Base-by-base conservation (phyloP, 2,888 invertebrate genomes). In the Orchestes rusci region DNA sequence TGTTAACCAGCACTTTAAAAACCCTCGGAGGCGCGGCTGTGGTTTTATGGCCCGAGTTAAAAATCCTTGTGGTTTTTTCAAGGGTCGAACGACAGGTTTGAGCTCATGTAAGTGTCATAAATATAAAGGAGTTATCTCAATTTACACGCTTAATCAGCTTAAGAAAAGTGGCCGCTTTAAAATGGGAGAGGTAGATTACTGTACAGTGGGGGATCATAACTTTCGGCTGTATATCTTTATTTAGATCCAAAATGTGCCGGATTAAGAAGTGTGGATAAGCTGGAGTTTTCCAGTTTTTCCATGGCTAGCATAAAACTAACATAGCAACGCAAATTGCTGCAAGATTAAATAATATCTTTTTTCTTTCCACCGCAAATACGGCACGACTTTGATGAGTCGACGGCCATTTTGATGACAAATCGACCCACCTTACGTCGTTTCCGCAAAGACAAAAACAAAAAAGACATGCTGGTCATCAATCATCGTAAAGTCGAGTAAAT, bases 141-240 rank as follows among this genome's bases (percentile, higher is more conserved):
- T 68, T 69, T 68, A 68, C 68, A 67, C 67, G 67, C 44, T 65
- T 70, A 70, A 70, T 69, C 69, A 69, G 70, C 70, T 70, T 69
- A 68, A 69, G 68, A 66, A 68, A 68, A 68, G 66, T 67, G 66
- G 64, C 55, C 62, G 65, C 65, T 69, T 68, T 68, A 66, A 66
- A 68, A 66, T 67, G 66, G 64, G 63, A 64, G 65, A 57, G 60
- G 59, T 52, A 65, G 67, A 67, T 67, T 67, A 66, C 59, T 58
- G 59, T 45, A 55, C 56, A 62, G 62, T n/a, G n/a, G n/a, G n/a
- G n/a, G n/a, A 63, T 63, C 61, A 62, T 59, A 61, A 63, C 60
- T 61, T 57, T 45, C 48, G 46, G 41, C 47, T 57, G 59, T 64
- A 62, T 62, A 64, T 66, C 64, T 63, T 63, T 58, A 62, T 23